These are phyloP conservation scores for Lontra canadensis DNA, from an alignment of 2,113 vertebrate genomes.

Conservation along the genomic window DNA sequence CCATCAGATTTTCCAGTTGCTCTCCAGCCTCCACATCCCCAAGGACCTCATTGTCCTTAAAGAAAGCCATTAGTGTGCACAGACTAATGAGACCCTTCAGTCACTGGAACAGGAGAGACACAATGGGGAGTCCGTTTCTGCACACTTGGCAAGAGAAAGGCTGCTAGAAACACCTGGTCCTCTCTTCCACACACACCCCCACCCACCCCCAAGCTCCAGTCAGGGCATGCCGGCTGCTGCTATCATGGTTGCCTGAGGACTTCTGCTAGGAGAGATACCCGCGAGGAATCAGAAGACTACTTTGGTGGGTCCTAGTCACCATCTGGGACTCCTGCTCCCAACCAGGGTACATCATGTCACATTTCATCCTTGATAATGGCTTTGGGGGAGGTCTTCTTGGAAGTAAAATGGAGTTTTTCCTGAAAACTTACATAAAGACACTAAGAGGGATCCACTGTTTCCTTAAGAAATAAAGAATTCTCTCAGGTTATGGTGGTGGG, in stretches of 20 bases:
- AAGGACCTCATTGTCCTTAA: constrained; percentile 39
- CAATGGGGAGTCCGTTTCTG: not conserved
- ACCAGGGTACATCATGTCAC: not conserved
- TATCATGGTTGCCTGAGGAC: not conserved
- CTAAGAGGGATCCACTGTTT: not conserved
- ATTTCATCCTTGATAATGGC: not conserved
- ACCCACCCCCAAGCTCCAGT: not conserved
- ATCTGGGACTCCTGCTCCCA: not conserved
- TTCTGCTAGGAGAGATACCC: not conserved
- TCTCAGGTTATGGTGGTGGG: not conserved
- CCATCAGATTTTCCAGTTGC: constrained; percentile 11
- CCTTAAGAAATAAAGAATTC: not conserved
- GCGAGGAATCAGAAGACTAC: not conserved
- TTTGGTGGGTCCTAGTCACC: not conserved
- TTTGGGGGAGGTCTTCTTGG: not conserved
- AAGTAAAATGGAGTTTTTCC: not conserved
- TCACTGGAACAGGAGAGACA: not conserved
- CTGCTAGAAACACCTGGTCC: constrained; percentile 50
- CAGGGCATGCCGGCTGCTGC: not conserved
- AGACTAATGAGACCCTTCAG: constrained; percentile 64
- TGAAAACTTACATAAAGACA: not conserved
- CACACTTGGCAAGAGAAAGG: not conserved
- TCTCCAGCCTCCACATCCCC: constrained; percentile 1
- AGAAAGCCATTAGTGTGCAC: constrained; percentile 30
- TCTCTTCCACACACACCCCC: not conserved